These are phyloP conservation scores for Phragmatobia fuliginosa DNA, from an alignment of 2,888 invertebrate genomes.

Conservation along the genomic window DNA sequence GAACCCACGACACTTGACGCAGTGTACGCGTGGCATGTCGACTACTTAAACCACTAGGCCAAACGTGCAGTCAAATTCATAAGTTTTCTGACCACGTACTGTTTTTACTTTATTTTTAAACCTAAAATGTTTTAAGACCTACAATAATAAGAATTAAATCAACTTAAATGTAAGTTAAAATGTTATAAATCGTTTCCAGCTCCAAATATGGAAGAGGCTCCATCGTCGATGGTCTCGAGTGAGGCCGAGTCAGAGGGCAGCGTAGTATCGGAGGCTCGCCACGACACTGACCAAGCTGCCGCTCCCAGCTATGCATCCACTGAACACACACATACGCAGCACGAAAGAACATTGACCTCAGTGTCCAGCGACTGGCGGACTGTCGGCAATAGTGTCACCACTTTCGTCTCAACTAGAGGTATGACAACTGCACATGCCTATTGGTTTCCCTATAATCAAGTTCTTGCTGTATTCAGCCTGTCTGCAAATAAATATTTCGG, in stretches of 20 bases:
- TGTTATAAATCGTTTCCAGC: slow-evolving; percentile 32
- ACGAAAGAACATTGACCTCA: slow-evolving; percentile 60
- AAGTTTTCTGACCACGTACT: too few species aligned
- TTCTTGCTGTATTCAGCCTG: too few species aligned
- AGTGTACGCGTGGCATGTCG: too few species aligned
- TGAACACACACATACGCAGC: slow-evolving; percentile 47
- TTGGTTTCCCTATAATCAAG: neutral
- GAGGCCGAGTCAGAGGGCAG: slow-evolving; percentile 82
- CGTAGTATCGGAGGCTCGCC: slow-evolving; percentile 69
- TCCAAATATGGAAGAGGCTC: slow-evolving; percentile 78
- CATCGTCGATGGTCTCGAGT: slow-evolving; percentile 81
- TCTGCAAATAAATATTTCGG: too few species aligned
- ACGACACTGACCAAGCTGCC: slow-evolving; percentile 56
- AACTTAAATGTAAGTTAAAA: neutral
- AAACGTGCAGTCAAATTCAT: too few species aligned
- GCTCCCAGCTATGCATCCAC: slow-evolving; percentile 50
- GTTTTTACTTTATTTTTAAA: too few species aligned
- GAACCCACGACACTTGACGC: too few species aligned
- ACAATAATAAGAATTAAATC: neutral
- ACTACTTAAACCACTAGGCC: too few species aligned
- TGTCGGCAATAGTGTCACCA: slow-evolving; percentile 62
- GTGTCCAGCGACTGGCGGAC: slow-evolving; percentile 65
- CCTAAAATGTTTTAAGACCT: too few species aligned
- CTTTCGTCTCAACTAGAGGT: slow-evolving; percentile 76
- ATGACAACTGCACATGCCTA: neutral